Evolutionary conservation across 2,113 vertebrate species (phyloP).

Genomic region (Alexandromys fortis): DNA sequence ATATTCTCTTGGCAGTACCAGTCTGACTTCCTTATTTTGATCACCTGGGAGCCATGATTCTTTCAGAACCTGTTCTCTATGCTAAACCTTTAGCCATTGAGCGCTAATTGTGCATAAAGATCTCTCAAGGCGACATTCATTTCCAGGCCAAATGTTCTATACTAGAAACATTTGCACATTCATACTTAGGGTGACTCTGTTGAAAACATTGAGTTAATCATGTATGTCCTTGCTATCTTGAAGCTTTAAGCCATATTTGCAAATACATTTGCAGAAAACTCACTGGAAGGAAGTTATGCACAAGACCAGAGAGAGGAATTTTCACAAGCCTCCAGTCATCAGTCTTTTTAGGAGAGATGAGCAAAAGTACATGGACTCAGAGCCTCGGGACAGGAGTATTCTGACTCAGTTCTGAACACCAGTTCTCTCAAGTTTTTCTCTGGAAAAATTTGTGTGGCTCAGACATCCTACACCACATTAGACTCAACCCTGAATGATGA

Average conservation of each 20-base stretch:
- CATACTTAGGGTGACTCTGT: neutral
- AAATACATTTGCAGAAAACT: neutral
- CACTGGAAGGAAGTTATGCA: neutral
- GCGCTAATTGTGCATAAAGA: neutral
- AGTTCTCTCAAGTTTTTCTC: conserved; percentile 49
- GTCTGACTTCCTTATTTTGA: neutral
- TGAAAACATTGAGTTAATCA: neutral
- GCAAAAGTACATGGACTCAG: neutral
- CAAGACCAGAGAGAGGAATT: neutral
- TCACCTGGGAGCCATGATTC: no score
- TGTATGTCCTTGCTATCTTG: neutral
- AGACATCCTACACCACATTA: neutral
- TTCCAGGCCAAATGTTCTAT: neutral
- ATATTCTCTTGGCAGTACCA: neutral
- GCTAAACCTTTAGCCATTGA: neutral
- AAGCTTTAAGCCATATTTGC: neutral
- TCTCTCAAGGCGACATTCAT: neutral
- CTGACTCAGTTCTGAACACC: neutral
- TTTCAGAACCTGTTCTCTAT: neutral
- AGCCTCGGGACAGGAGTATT: neutral
- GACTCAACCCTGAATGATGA: neutral
- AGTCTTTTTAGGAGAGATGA: neutral
- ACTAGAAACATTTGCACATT: neutral
- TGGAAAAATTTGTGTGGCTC: conserved; percentile 34
- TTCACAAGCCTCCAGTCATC: rapidly evolving